Evolutionary conservation across 1,140 invertebrate genomes (phyloP).

Genomic region (Globodera ellingtonae): DNA sequence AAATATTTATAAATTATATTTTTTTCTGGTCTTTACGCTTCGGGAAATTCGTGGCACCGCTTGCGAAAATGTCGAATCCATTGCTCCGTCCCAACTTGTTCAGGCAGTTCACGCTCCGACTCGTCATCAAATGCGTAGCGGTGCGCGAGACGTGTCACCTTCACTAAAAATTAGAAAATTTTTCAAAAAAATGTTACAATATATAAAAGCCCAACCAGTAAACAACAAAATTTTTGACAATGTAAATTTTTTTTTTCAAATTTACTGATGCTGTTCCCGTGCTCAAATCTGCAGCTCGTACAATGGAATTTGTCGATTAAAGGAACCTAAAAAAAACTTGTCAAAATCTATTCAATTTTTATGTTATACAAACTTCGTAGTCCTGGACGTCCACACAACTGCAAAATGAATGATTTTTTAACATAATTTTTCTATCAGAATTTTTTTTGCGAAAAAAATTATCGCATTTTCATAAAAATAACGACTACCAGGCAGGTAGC

Average conservation of each 20-base stretch:
- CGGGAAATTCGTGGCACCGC: slow-evolving; percentile 6
- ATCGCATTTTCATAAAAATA: too few species aligned
- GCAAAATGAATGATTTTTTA: neutral
- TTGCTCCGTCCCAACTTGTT: slow-evolving; percentile 31
- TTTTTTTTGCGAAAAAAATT: too few species aligned
- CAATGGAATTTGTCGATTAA: slow-evolving; percentile 71
- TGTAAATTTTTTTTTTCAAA: neutral
- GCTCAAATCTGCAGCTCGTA: slow-evolving; percentile 10
- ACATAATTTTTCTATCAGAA: neutral
- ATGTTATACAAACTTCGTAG: slow-evolving; percentile 72
- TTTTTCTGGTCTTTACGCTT: slow-evolving; percentile 1
- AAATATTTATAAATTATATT: too few species aligned
- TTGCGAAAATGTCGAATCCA: slow-evolving; percentile 32
- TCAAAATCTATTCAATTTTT: too few species aligned
- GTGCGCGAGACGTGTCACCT: slow-evolving; percentile 12
- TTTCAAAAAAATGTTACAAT: neutral
- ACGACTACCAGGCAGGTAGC: too few species aligned
- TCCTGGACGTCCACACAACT: slow-evolving; percentile 85
- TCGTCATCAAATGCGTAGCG: slow-evolving; percentile 31
- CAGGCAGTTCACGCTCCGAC: slow-evolving; percentile 14
- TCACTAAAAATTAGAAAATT: slow-evolving; percentile 14
- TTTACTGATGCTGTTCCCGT: slow-evolving; percentile 33
- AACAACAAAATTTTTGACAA: neutral
- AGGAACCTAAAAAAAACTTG: slow-evolving; percentile 71
- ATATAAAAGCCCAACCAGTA: too few species aligned